Base-by-base conservation (phyloP, 2,797 vertebrate genomes). In the Poecilia picta region DNA sequence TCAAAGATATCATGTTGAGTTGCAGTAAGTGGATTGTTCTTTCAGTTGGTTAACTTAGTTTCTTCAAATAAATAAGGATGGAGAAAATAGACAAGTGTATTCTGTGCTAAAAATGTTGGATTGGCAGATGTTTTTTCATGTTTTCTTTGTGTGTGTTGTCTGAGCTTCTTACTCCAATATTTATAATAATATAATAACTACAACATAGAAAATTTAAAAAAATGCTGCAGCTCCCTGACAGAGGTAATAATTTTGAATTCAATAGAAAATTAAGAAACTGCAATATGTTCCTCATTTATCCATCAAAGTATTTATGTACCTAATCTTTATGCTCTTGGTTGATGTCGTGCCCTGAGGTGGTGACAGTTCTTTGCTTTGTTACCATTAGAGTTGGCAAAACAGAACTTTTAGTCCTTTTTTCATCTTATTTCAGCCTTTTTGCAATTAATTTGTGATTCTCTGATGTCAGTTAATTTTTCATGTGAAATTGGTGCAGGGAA, bases 31-130 rank as follows among this genome's bases (percentile, higher is more conserved):
- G 4, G 7, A 53, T 31, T 57, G 10, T 53, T 47, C 23, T 73
- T 77, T 73, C 41, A 25, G 43, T 71, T 72, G 36, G 36, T 39
- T 59, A 36, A 49, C 36, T 11, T 64, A 36, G n/a, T 31, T 78
- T 39, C 12, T 4, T 72, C 23, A 47, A 64, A 72, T 33, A 64
- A 72, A 62, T 47, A 20, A n/a, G 11, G 36, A 64, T 10, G 43
- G n/a, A 39, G 25, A 72, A 28, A 45, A 23, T 59, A 57, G 28
- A 2, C 1, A 75, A 28, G 7, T 43, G 2, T 16, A 59, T 33
- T 46, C 41, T 33, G 18, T 39, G 62, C 11, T 62, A 47, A 59
- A 62, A 47, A 15, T 5, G 7, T 43, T 36, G 28, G 36, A 16
- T 13, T 12, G 8, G 7, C 23, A 59, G 28, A 18, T 78, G 41